Base-by-base conservation (phyloP, 2,888 invertebrate species). In the Chrysina gloriosa region DNA sequence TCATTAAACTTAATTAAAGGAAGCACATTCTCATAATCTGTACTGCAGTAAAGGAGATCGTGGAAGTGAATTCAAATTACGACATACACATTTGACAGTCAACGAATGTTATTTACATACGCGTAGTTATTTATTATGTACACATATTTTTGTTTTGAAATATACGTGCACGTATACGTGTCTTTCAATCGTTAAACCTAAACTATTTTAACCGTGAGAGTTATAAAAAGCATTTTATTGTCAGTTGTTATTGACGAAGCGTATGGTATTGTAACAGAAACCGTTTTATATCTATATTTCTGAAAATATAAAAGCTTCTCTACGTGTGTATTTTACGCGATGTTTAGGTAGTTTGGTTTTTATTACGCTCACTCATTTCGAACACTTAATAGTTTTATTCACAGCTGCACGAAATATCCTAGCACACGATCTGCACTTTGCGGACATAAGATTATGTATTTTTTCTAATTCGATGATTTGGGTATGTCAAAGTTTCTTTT, bases 291-390 rank as follows among this genome's bases (percentile, higher is more conserved):
- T 61, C 27, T 61, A 61, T 61, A 61, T 61, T 61, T 61, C 42
- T 45, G 58, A 61, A 61, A 61, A 61, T 61, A 61, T 61, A 61
- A 61, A 61, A 61, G 42, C 42, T 14, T 5, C 29, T 42, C 58
- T 14, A 61, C 58, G 58, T 61, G 58, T 61, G 58, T 61, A 61
- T 61, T 61, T 61, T 61, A 61, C 58, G 58, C 58, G 58, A 61
- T 61, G 58, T 61, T 61, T 61, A 45, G 58, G 42, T 42, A 61
- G 58, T 61, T 61, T 61, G 27, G 58, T 42, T 61, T 61, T 61
- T 61, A 61, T 61, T 42, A 14, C 58, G 31, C 58, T 42, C 42
- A 27, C 27, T 45, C 42, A 42, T 61, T 42, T 61, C 42, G 27
- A 61, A 61, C 58, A 61, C 58, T 61, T 61, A 42, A 61, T 61